Base-by-base conservation (phyloP, 2,888 invertebrate species). In the Lasioglossum vierecki region DNA sequence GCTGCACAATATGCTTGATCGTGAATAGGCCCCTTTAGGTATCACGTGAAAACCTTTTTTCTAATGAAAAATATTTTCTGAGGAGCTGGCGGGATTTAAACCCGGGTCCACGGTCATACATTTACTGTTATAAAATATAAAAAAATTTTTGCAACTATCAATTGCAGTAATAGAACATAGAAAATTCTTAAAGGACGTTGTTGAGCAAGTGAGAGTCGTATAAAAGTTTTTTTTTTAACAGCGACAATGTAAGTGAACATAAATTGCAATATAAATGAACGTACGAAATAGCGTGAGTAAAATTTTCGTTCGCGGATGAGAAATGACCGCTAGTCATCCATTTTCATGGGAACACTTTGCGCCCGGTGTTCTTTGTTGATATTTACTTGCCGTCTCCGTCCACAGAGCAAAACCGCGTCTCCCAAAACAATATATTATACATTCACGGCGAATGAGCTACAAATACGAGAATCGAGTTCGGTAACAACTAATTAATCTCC, bases 401-500 rank as follows among this genome's bases (percentile, higher is more conserved):
- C 41, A 39, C 39, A n/a, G 5, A n/a, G 11, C 57, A 46, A 57
- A 74, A 80, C 63, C 72, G 44, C 41, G 26, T 39, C 26, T n/a
- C 9, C 22, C 4, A 13, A 44, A 53, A 76, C 63, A 70, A 39
- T 46, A 46, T 63, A 78, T 78, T 77, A 70, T 49, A 75, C 22
- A 63, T 71, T 75, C 53, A 39, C 41, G n/a, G 75, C 8, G 30
- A 41, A 35, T 26, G 22, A 78, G 71, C 75, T 82, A 75, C 75
- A 79, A 84, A 82, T 78, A 82, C 74, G 13, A n/a, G 78, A 74
- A 83, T 83, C 76, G 76, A 80, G 76, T 79, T 83, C 35, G 41
- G 73, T 63, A 83, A 80, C 84, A 79, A 80, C 72, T 85, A 85
- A 85, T 85, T 83, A 83, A 85, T 76, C 63, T 60, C 46, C 60